A percentile compares a stretch with the other conserved stretches of the same genome.
Conservation (phyloP, 2,888 invertebrate genomes). For the Cynaeus angustus region DNA sequence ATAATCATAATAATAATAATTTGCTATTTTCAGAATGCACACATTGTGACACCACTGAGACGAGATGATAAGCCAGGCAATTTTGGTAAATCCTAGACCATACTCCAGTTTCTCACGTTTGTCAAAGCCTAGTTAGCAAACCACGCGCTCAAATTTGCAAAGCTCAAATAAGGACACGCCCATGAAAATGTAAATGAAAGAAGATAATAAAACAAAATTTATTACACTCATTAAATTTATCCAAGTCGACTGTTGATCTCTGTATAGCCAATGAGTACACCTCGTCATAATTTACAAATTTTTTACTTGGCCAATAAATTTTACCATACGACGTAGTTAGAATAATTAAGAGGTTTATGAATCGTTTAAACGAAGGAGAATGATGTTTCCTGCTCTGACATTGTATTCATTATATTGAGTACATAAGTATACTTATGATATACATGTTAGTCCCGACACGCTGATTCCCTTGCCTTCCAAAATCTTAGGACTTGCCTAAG, state of each 20-base stretch:
- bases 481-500: slow-evolving; percentile 14
- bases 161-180: neutral
- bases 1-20: no score
- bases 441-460: neutral
- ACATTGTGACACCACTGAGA: no score
- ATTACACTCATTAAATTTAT: slow-evolving; percentile 1
- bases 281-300: neutral
- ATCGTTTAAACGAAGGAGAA: no score
- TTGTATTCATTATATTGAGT: no score
- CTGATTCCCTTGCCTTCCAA: neutral
- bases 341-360: neutral
- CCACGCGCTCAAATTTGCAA: neutral
- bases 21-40: no score
- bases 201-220: neutral
- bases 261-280: neutral
- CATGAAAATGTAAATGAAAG: neutral
- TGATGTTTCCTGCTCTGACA: neutral
- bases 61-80: no score
- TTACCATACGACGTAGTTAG: neutral
- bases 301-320: neutral
- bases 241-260: neutral
- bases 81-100: no score
- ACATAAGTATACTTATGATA: neutral
- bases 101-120: no score
- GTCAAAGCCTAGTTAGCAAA: no score